These are phyloP conservation scores for Stomatorhinus ivindoensis DNA, from an alignment of 2,113 vertebrate species.

Conservation along the genomic window DNA sequence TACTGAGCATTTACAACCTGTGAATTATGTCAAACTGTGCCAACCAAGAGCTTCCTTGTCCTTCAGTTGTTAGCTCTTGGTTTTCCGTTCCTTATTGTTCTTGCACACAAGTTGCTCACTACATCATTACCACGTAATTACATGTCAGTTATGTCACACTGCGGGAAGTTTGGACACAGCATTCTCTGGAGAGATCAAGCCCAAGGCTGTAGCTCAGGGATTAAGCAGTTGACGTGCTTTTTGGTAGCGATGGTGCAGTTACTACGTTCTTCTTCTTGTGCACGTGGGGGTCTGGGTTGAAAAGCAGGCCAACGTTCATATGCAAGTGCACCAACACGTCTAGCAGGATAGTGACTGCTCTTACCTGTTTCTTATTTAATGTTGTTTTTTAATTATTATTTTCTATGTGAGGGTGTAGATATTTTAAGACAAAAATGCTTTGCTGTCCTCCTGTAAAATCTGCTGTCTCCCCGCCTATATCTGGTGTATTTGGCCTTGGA, in stretches of 20 bases:
- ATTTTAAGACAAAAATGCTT: slow-evolving; percentile 35
- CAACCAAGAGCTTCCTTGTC: neutral
- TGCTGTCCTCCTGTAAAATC: slow-evolving; percentile 52
- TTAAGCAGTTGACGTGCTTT: slow-evolving; percentile 18
- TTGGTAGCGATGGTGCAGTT: neutral
- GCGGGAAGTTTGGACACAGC: slow-evolving; percentile 6
- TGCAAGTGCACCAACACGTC: slow-evolving; percentile 29
- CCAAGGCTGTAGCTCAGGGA: slow-evolving; percentile 55
- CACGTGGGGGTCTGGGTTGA: neutral
- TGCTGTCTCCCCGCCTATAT: slow-evolving; percentile 46
- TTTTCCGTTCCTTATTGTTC: neutral
- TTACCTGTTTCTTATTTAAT: slow-evolving; percentile 27
- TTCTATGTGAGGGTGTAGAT: slow-evolving; percentile 32
- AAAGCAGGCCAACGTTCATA: neutral
- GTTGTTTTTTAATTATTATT: slow-evolving; percentile 26
- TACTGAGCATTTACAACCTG: neutral
- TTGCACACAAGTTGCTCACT: neutral
- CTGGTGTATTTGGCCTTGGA: slow-evolving; percentile 40
- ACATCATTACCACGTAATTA: neutral
- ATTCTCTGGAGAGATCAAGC: neutral
- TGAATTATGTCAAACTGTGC: slow-evolving; percentile 10
- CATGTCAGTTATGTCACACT: neutral
- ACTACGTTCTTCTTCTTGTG: neutral
- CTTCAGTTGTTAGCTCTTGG: neutral
- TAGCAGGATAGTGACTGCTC: slow-evolving; percentile 22